Base-by-base conservation (phyloP, 2,888 invertebrate genomes). In the Monochamus alternatus region DNA sequence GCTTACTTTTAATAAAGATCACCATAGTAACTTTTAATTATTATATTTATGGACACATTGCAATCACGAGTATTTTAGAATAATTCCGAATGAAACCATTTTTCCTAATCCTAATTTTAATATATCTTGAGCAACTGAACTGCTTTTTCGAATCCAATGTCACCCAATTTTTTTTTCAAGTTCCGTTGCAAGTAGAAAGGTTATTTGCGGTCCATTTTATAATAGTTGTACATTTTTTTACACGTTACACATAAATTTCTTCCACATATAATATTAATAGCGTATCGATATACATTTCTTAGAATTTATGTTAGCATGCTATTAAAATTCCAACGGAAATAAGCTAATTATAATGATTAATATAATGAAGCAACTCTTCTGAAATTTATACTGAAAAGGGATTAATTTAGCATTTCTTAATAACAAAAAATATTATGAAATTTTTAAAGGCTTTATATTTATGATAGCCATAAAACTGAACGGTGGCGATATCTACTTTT, bases 251-350 rank as follows among this genome's bases (percentile, higher is more conserved):
- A 47, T 47, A 47, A 2, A 47, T 47, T 47, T 47, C 47, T 47
- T 47, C 12, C 38, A 12, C 12, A 47, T 5, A 47, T 47, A 47
- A 47, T 47, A 47, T 47, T 47, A 47, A 47, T 12, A 47, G 47
- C 47, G 47, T 10, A 47, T 47, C 47, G 47, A 68, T 59, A 38
- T 58, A 52, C 52, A 12, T 68, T 59, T 60, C 47, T 60, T 47
- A 44, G 51, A 69, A 69, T 60, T 69, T 51, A 66, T 69, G 59
- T 69, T 12, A 47, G 47, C 43, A 30, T 9, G 68, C 68, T 74
- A 74, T 74, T 74, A 47, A 60, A 69, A 74, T 74, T 74, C 69
- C 69, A 55, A 55, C 62, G 69, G 63, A 74, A 74, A 68, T 74
- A 74, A 67, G 62, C 63, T 63, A 74, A 74, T 74, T 74, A 74